Conservation (phyloP, 2,113 vertebrate species). For the Phaethon lepturus region DNA sequence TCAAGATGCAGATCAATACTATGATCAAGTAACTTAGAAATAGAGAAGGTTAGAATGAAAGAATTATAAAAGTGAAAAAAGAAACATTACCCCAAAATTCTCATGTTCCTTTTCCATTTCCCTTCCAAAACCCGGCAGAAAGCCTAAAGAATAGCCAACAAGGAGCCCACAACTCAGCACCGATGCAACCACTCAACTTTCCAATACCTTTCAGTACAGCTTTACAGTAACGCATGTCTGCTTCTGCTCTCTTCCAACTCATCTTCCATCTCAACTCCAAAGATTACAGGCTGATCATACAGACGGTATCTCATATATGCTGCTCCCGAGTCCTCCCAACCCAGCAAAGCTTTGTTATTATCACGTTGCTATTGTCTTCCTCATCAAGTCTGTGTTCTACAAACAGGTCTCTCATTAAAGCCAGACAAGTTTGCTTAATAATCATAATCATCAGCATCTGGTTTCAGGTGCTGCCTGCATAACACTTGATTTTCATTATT, state of each 20-base stretch:
- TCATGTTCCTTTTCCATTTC: background rate
- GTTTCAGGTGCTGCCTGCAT: background rate
- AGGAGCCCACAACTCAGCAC: background rate
- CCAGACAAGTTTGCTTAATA: background rate
- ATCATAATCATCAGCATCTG: background rate
- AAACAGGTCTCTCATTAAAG: constrained; percentile 31
- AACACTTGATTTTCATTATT: background rate
- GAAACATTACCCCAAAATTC: background rate
- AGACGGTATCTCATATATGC: background rate
- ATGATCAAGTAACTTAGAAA: background rate
- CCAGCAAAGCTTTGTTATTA: constrained; percentile 5
- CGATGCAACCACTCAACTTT: background rate
- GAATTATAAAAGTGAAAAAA: background rate
- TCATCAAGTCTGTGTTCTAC: background rate
- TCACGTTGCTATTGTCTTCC: background rate
- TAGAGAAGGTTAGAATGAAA: background rate
- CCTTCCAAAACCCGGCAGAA: background rate
- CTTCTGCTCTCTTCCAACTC: constrained; percentile 44
- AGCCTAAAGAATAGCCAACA: background rate
- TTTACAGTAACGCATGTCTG: background rate
- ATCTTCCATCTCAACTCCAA: background rate
- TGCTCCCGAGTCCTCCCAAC: constrained; percentile 16
- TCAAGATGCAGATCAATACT: background rate
- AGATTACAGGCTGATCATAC: background rate
- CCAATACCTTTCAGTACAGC: constrained; percentile 33